Percentiles rank a stretch among this genome's conserved stretches.
These are phyloP conservation scores for Lottia gigantea DNA, from an alignment of 2,888 invertebrate genomes.

Conservation along the genomic window DNA sequence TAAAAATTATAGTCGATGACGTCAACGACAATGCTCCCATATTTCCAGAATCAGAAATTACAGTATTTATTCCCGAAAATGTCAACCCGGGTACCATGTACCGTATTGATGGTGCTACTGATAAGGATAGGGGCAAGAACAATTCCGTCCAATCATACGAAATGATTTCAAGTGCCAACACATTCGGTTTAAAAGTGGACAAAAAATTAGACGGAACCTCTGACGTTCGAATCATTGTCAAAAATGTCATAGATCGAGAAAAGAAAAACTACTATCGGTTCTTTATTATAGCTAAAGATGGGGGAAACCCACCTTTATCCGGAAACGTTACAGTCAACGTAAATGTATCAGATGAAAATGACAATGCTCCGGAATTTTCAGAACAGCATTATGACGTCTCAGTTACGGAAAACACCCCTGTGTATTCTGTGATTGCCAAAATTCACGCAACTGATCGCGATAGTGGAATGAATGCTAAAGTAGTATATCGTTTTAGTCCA, in stretches of 20 bases:
- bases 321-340: conserved; percentile 46
- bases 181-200: conserved; percentile 35
- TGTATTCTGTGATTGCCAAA: conserved; percentile 37
- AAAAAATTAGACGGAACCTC: conserved; percentile 44
- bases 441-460: conserved; percentile 89
- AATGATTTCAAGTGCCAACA: conserved; percentile 28
- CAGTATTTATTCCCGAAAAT: conserved; percentile 31
- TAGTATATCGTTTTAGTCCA: conserved; percentile 65
- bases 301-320: conserved; percentile 38
- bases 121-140: conserved; percentile 29
- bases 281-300: conserved; percentile 48
- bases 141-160: conserved; percentile 35
- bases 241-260: conserved; percentile 48
- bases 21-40: conserved; percentile 39
- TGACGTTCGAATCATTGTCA: conserved; percentile 40
- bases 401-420: conserved; percentile 44
- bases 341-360: conserved; percentile 53
- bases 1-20: conserved; percentile 35
- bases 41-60: conserved; percentile 30
- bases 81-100: conserved; percentile 30
- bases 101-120: conserved; percentile 33
- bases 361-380: conserved; percentile 50
- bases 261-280: conserved; percentile 38
- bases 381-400: conserved; percentile 47
- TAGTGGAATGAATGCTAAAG: conserved; percentile 79